Percentiles rank a stretch among this genome's conserved stretches.
Conservation (phyloP, 2,888 invertebrate genomes). For the Euzetes globulus region DNA sequence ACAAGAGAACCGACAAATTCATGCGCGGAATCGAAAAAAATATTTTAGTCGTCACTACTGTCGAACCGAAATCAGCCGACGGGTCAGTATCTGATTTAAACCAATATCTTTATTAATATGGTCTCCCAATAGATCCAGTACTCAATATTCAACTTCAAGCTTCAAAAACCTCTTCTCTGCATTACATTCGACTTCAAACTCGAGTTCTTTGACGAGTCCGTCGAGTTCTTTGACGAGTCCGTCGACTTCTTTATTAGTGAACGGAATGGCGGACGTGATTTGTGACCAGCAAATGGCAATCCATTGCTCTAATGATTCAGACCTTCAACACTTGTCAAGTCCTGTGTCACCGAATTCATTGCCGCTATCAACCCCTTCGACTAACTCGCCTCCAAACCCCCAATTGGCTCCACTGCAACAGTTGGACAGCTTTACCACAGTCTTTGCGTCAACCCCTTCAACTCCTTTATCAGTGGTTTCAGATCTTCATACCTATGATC, state of each 20-base stretch:
- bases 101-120: background rate
- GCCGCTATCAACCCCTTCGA: conserved; percentile 27
- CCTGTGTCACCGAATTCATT: conserved; percentile 29
- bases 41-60: conserved; percentile 40
- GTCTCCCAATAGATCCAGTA: background rate
- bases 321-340: background rate
- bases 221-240: background rate
- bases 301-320: background rate
- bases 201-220: background rate
- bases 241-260: conserved; percentile 8
- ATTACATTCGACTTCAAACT: background rate
- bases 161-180: background rate
- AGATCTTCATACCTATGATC: conserved; percentile 19
- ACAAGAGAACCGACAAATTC: conserved; percentile 90
- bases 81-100: background rate
- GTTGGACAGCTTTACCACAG: conserved; percentile 41
- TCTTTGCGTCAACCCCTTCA: conserved; percentile 37
- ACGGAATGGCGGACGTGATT: background rate
- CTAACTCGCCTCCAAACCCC: conserved; percentile 36
- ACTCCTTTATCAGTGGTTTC: conserved; percentile 13
- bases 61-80: conserved; percentile 36
- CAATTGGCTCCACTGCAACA: conserved; percentile 37
- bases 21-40: conserved; percentile 90
- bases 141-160: background rate
- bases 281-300: background rate